Base-by-base conservation (phyloP, 2,888 invertebrate species). In the Chaetogeoica ovagalla region DNA sequence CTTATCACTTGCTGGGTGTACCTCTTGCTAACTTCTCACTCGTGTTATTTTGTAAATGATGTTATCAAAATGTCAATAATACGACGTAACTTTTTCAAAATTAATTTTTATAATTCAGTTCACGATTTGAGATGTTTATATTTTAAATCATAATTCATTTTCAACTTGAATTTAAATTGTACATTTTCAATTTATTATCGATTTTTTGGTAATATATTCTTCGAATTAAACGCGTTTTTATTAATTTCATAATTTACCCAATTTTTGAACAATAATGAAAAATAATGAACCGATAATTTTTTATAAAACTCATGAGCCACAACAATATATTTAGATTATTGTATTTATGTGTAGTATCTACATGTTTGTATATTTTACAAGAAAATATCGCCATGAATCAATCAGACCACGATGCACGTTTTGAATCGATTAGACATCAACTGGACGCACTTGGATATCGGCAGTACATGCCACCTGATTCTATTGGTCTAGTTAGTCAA, bases 371-470 rank as follows among this genome's bases (percentile, higher is more conserved):
- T 52, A 21, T 17, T 62, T 11, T 55, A 74, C 5, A 55, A 43
- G 15, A 37, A 30, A 9, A 74, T 52, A n/a, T 9, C 15, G 55
- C 8, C 4, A 75, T 77, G 77, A 55, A 60, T 52, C 60, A 37
- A 13, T 39, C 69, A 15, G 62, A 62, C 15, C 15, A 62, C 7
- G 60, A 81, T 57, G 83, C 84, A 30, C 85, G 86, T 82, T 88
- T 86, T 82, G 84, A 85, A 82, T 88, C 88, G 86, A 87, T 91
- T 72, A 90, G 94, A 74, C 89, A 90, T 83, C 91, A 94, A 85
- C 88, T 96, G 60, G 93, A 96, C 87, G 91, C 91, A 82, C 89
- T 96, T 83, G 96, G 96, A 1, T 96, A 95, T 85, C 90, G 89
- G 66, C 92, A 94, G 85, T 88, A 90, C 2, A 88, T 96, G 82